These are phyloP conservation scores for Ochropacha duplaris DNA, from an alignment of 2,888 invertebrate species.

Conservation along the genomic window DNA sequence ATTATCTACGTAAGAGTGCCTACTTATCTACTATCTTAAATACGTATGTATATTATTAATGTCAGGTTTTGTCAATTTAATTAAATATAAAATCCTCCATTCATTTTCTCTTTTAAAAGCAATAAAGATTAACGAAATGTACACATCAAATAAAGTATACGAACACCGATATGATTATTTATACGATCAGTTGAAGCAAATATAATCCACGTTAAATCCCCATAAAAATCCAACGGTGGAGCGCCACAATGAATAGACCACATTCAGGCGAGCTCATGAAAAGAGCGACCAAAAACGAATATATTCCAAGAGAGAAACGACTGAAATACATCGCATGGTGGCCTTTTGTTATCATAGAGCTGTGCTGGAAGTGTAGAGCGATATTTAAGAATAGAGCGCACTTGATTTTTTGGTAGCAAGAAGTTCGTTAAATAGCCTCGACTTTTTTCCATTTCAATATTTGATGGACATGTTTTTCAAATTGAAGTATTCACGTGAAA, in stretches of 20 bases:
- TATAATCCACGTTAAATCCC: conserved; percentile 70
- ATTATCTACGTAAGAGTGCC: too few relatives aligned
- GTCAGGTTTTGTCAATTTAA: too few relatives aligned
- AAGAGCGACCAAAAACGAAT: conserved; percentile 76
- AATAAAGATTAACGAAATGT: conserved; percentile 25
- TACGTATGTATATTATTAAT: too few relatives aligned
- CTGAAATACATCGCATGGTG: conserved; percentile 68
- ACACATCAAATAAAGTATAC: conserved; percentile 39
- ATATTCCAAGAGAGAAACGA: conserved; percentile 68
- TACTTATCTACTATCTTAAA: too few relatives aligned
- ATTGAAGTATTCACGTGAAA: too few relatives aligned
- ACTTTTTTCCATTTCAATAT: too few relatives aligned
- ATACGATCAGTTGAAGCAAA: conserved; percentile 62
- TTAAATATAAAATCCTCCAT: neutral
- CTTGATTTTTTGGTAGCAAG: too few relatives aligned
- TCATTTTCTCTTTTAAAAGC: conserved; percentile 6
- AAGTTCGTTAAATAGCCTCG: too few relatives aligned
- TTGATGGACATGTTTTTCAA: too few relatives aligned
- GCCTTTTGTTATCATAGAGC: conserved; percentile 26
- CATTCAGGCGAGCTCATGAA: conserved; percentile 74
- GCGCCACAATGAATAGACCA: conserved; percentile 71
- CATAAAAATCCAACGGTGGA: conserved; percentile 69
- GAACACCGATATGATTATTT: conserved; percentile 41
- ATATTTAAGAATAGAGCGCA: conserved; percentile 4
- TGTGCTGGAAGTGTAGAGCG: conserved; percentile 31